These are phyloP conservation scores for Kradibia gibbosae DNA, from an alignment of 1,140 invertebrate genomes.

Conservation along the genomic window DNA sequence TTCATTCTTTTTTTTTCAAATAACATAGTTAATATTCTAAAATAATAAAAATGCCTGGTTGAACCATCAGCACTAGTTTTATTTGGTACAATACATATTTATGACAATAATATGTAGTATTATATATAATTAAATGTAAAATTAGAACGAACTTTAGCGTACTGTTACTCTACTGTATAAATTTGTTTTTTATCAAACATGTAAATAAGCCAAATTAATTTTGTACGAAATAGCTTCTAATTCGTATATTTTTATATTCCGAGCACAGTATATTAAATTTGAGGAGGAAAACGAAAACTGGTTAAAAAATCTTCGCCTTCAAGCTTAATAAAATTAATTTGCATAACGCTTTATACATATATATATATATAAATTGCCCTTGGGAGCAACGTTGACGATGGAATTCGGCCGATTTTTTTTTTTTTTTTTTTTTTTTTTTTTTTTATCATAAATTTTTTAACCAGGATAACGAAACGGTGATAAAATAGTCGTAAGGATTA, in stretches of 20 bases:
- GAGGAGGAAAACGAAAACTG: slow-evolving; percentile 32
- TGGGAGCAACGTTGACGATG: too few relatives aligned
- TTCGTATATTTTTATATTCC: slow-evolving; percentile 3
- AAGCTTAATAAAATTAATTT: too few relatives aligned
- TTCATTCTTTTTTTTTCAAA: neutral
- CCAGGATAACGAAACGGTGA: slow-evolving; percentile 13
- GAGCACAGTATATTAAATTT: slow-evolving; percentile 12
- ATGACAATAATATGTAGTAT: slow-evolving; percentile 14
- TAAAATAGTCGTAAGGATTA: slow-evolving; percentile 24
- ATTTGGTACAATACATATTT: slow-evolving; percentile 20
- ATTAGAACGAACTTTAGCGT: neutral
- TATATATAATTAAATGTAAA: slow-evolving; percentile 21
- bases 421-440: too few relatives aligned
- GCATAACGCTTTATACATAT: slow-evolving; percentile 15
- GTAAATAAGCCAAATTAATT: slow-evolving; percentile 37
- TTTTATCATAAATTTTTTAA: slow-evolving; percentile 32
- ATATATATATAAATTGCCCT: neutral
- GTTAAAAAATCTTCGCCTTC: slow-evolving; percentile 33
- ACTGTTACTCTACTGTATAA: neutral
- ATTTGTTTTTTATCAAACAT: slow-evolving; percentile 31
- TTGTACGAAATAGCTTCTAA: slow-evolving; percentile 29
- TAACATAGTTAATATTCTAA: neutral
- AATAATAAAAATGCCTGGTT: neutral
- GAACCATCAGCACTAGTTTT: neutral
- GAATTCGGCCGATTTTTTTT: too few relatives aligned